Conservation (phyloP, 1,140 invertebrate genomes). For the Macrosteles quadrilineatus region DNA sequence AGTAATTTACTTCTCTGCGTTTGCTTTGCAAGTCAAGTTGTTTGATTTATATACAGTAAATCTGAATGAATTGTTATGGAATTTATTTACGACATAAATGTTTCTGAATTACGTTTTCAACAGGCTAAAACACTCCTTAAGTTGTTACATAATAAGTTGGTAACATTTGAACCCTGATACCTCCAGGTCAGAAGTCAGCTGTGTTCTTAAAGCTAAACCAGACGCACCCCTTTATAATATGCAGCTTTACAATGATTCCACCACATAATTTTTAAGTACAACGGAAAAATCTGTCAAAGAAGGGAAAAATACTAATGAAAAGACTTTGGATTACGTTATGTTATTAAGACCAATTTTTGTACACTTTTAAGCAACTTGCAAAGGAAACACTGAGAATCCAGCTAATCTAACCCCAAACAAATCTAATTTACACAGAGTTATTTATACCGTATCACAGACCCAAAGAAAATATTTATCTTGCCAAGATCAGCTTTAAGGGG, state of each 20-base stretch:
- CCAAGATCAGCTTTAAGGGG: conserved; percentile 17
- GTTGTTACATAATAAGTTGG: not conserved
- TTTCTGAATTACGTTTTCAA: not conserved
- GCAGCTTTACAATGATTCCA: too few species aligned
- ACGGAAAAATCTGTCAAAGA: too few species aligned
- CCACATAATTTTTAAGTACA: too few species aligned
- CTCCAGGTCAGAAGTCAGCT: too few species aligned
- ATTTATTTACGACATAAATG: not conserved
- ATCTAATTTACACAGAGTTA: conserved; percentile 16
- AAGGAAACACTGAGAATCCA: conserved; percentile 1
- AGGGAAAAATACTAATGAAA: too few species aligned
- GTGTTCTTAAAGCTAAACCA: too few species aligned
- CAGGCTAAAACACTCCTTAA: not conserved
- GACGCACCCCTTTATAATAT: too few species aligned
- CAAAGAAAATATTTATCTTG: conserved; percentile 23
- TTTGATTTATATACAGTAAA: not conserved
- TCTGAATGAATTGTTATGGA: not conserved
- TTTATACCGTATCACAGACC: conserved; percentile 24
- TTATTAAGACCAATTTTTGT: not conserved
- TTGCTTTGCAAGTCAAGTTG: not conserved
- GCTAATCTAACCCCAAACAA: not conserved
- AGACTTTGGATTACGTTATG: not conserved
- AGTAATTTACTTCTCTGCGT: not conserved
- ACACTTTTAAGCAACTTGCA: not conserved
- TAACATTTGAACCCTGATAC: too few species aligned